A percentile compares a stretch with the other conserved stretches of the same genome.
Evolutionary conservation across 1,140 invertebrate species (phyloP).

Genomic region (Homarus americanus): DNA sequence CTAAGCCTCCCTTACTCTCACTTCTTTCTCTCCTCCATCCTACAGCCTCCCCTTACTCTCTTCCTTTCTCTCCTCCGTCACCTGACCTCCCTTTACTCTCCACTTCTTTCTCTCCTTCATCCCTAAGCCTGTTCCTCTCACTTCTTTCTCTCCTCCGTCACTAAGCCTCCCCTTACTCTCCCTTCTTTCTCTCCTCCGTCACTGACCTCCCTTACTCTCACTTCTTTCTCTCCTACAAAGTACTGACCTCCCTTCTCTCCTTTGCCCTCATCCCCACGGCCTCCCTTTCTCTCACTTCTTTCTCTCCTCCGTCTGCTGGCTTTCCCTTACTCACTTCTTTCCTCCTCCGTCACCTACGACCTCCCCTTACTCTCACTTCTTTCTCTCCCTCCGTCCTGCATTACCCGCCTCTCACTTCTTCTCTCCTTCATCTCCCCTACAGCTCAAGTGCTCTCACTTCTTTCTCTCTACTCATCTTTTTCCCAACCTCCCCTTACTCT

Average conservation of each 20-base stretch:
- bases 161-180: background rate
- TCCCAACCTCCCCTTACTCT: no score
- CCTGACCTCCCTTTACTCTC: background rate
- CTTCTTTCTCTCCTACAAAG: background rate
- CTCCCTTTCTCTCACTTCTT: background rate
- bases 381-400: no score
- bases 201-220: background rate
- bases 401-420: no score
- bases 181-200: background rate
- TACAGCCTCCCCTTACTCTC: no score
- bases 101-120: background rate
- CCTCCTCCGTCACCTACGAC: background rate
- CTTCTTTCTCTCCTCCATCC: no score
- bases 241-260: no score
- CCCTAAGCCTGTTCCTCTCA: background rate
- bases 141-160: no score
- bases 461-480: no score
- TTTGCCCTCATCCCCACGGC: background rate
- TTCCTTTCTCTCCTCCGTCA: background rate
- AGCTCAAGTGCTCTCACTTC: no score
- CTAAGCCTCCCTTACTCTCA: no score
- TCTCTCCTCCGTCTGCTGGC: no score
- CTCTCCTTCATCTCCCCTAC: background rate
- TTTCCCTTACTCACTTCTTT: background rate
- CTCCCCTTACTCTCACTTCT: no score